A percentile compares a stretch with the other conserved stretches of the same genome.
Conservation (phyloP, 1,140 invertebrate genomes). For the Ruditapes philippinarum region DNA sequence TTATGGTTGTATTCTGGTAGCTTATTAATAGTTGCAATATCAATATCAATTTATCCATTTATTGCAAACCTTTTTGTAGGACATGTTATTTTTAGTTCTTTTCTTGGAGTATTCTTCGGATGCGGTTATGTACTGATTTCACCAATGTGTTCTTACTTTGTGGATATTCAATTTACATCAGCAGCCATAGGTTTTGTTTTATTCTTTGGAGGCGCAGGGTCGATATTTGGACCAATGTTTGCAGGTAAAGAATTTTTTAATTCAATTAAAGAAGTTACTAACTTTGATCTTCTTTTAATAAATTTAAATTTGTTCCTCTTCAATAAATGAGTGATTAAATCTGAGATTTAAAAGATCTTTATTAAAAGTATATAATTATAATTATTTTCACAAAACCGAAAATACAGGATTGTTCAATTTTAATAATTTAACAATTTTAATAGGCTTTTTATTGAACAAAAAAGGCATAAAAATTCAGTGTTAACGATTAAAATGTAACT, state of each 20-base stretch:
- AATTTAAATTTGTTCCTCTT: background rate
- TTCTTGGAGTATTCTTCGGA: slow-evolving; percentile 28
- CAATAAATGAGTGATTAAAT: background rate
- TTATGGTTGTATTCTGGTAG: background rate
- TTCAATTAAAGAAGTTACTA: too few species aligned
- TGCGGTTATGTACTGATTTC: slow-evolving; percentile 26
- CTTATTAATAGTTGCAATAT: background rate
- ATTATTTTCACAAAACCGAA: background rate
- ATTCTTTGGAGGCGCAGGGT: slow-evolving; percentile 23
- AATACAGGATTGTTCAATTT: background rate
- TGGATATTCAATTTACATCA: slow-evolving; percentile 13
- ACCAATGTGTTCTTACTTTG: background rate
- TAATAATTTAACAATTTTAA: background rate
- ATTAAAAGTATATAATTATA: background rate
- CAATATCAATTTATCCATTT: background rate
- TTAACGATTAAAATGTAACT: too few species aligned
- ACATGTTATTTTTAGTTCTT: background rate
- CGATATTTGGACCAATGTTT: slow-evolving; percentile 36
- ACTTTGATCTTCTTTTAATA: background rate
- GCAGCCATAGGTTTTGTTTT: slow-evolving; percentile 26
- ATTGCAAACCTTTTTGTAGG: background rate
- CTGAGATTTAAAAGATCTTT: background rate
- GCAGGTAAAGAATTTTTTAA: slow-evolving; percentile 7
- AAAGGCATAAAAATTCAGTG: too few species aligned
- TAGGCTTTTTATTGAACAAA: background rate